Evolutionary conservation across 2,888 invertebrate genomes (phyloP).

Genomic region (Drosophila rubida): DNA sequence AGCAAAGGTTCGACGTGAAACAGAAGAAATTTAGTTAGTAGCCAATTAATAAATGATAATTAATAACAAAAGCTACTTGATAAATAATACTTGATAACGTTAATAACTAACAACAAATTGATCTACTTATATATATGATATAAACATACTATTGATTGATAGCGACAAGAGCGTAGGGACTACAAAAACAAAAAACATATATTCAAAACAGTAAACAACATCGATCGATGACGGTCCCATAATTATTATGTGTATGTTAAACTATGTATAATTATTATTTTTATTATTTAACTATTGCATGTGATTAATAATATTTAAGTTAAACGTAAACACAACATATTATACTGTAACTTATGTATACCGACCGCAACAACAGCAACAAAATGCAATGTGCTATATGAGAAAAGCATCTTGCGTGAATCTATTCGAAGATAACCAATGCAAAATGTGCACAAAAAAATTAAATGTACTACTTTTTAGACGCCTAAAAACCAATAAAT

Average conservation of each 20-base stretch:
- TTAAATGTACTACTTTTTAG: constrained; percentile 73
- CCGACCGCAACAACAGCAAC: constrained; percentile 49
- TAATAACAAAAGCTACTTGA: constrained; percentile 21
- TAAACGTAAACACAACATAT: constrained; percentile 77
- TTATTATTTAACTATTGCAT: constrained; percentile 83
- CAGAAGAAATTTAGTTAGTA: constrained; percentile 79
- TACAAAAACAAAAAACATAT: background rate
- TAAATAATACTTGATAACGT: constrained; percentile 31
- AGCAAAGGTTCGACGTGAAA: constrained; percentile 68
- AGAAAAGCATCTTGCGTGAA: constrained; percentile 47
- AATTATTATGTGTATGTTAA: constrained; percentile 56
- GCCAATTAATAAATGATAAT: constrained; percentile 65
- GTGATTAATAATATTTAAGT: constrained; percentile 84
- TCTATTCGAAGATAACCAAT: constrained; percentile 63
- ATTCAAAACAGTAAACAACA: constrained; percentile 4
- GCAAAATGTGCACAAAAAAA: constrained; percentile 68
- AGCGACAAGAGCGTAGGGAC: constrained; percentile 22
- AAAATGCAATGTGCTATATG: constrained; percentile 39
- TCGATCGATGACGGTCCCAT: constrained; percentile 9
- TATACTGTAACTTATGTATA: constrained; percentile 78
- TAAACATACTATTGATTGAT: constrained; percentile 32
- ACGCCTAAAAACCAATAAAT: constrained; percentile 69
- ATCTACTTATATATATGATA: constrained; percentile 52
- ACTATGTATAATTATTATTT: constrained; percentile 78
- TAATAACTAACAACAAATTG: constrained; percentile 57